Evolutionary conservation across 2,888 invertebrate species (phyloP), one percentile per base, ranked within the genome.

Genomic region (Acanthacorydalis orientalis): DNA sequence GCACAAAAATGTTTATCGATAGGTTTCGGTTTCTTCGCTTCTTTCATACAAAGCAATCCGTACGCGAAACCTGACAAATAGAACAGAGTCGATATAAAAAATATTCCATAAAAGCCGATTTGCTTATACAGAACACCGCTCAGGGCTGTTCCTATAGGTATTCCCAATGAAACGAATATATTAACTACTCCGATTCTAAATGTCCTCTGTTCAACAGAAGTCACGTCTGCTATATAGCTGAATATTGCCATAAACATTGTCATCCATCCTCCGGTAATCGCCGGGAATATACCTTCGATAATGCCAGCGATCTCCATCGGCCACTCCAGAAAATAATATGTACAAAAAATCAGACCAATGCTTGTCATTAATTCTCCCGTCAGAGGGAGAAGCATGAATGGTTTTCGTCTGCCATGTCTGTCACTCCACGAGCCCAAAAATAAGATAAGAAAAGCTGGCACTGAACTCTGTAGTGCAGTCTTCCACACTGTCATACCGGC

Each of bases 401-500:
- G 83, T 60, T 83, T 83, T 55, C 83, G 69, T 50, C 78, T 69
- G 1, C 83, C 80, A 52, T 70, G 71, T 60, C 76, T 70, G 57
- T 82, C 82, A 56, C 80, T 81, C 70, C 82, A 82, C 0, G 86
- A 83, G 1, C 89, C 88, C 56, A 88, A 74, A 61, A 89, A 87
- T 57, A 89, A 73, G 51, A 89, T 80, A 48, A 89, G 67, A 34
- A 83, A 69, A 43, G 86, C 84, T n/a, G 88, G 88, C 31, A 89
- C 67, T 43, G 82, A 77, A 53, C 86, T 86, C 64, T 88, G 88
- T 37, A 89, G 66, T 46, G 86, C 80, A 10, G 87, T 86, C 61
- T 88, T 87, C 87, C 87, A 88, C 15, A 86, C 83, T 48, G 83
- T 79, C 71, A 88, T 86, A 4, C 79, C 77, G 0, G 88, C 87